phyloP scores from a whole-genome alignment of 1,140 invertebrate genomes.

The Spodoptera litura region DNA sequence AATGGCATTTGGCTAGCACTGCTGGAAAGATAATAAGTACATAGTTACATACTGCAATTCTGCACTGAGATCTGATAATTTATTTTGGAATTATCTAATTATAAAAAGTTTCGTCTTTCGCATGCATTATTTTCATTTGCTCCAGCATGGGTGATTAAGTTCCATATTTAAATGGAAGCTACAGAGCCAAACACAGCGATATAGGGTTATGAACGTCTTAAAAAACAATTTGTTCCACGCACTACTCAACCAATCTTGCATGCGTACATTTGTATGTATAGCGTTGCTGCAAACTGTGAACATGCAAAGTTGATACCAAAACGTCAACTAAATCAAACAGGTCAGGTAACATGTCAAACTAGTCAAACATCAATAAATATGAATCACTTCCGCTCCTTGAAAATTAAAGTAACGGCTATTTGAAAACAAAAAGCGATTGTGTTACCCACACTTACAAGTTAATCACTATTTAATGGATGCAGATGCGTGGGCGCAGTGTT shows the following conservation, averaged over 20 bases:
- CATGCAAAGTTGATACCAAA: too few relatives aligned
- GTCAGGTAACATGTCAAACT: background rate
- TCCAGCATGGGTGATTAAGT: too few relatives aligned
- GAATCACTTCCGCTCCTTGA: conserved; percentile 50
- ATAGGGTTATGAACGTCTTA: too few relatives aligned
- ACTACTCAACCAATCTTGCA: too few relatives aligned
- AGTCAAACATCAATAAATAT: background rate
- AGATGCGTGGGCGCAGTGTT: conserved; percentile 66
- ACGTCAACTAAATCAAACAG: background rate
- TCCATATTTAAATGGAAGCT: too few relatives aligned
- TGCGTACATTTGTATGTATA: too few relatives aligned
- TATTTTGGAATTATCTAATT: background rate
- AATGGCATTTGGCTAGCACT: too few relatives aligned
- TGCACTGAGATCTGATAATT: conserved; percentile 4
- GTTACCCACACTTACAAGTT: conserved; percentile 78
- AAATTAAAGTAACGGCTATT: conserved; percentile 58
- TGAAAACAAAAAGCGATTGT: conserved; percentile 68
- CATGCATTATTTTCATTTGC: too few relatives aligned
- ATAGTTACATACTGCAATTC: background rate
- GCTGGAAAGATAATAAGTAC: conserved; percentile 9
- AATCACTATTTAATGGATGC: conserved; percentile 79
- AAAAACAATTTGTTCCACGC: too few relatives aligned
- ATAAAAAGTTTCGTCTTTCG: background rate
- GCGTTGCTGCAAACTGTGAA: too few relatives aligned
- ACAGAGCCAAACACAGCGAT: too few relatives aligned